Percentiles rank a stretch among this genome's conserved stretches.
Conservation (phyloP, 2,888 invertebrate species). For the Dynastes maya region DNA sequence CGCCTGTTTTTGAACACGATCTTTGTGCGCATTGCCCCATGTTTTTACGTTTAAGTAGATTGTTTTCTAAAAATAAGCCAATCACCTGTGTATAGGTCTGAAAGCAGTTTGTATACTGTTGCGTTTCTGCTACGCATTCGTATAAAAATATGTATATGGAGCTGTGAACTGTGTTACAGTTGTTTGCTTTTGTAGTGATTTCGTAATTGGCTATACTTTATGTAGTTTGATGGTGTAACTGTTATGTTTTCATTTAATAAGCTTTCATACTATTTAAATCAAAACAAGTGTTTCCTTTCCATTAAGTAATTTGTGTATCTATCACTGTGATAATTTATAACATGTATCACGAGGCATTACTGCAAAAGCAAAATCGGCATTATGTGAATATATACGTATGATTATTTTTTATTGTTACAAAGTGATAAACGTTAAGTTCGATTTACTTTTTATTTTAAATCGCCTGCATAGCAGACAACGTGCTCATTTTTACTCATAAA, state of each 20-base stretch:
- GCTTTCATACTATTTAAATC: conserved; percentile 7
- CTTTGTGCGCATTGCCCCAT: background rate
- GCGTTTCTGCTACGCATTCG: conserved; percentile 26
- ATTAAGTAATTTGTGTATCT: conserved; percentile 7
- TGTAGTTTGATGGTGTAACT: conserved; percentile 31
- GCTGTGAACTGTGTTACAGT: conserved; percentile 32
- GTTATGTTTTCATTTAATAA: conserved; percentile 5
- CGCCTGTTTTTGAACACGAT: conserved; percentile 4
- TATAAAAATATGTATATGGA: conserved; percentile 44
- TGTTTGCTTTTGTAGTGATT: conserved; percentile 49
- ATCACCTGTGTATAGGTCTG: conserved; percentile 59
- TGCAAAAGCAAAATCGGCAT: conserved; percentile 55
- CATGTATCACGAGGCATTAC: conserved; percentile 33
- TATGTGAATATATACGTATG: conserved; percentile 63
- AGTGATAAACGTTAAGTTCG: conserved; percentile 64
- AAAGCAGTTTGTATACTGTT: conserved; percentile 49
- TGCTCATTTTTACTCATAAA: conserved; percentile 61
- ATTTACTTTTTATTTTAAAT: conserved; percentile 64
- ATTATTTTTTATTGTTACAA: conserved; percentile 67
- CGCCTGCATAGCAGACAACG: conserved; percentile 47
- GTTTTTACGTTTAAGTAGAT: conserved; percentile 40
- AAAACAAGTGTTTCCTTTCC: background rate
- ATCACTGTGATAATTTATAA: conserved; percentile 51
- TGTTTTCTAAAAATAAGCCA: conserved; percentile 64
- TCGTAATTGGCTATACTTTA: conserved; percentile 37